These are phyloP conservation scores for Entelurus aequoreus DNA, from an alignment of 2,113 vertebrate species.

Conservation along the genomic window DNA sequence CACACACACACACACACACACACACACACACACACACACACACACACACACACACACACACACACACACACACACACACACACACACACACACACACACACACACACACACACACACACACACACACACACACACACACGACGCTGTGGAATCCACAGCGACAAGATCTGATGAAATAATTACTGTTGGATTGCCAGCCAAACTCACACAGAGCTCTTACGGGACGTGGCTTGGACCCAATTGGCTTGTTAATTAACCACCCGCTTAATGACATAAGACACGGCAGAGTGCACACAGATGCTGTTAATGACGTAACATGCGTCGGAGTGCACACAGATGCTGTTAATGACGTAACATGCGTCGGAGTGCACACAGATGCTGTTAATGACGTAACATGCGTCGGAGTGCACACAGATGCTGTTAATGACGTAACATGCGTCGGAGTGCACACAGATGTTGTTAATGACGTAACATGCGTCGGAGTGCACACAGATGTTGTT, in stretches of 20 bases:
- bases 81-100: background rate
- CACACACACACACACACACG: conserved; percentile 18
- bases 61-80: background rate
- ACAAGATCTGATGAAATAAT: conserved; percentile 53
- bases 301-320: background rate
- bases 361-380: too few relatives aligned
- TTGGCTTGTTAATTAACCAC: conserved; percentile 34
- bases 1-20: background rate
- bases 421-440: too few relatives aligned
- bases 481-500: too few relatives aligned
- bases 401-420: too few relatives aligned
- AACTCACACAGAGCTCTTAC: conserved; percentile 19
- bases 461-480: too few relatives aligned
- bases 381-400: too few relatives aligned
- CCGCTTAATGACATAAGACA: conserved; percentile 26
- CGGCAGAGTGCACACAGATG: conserved; percentile 21
- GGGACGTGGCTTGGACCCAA: conserved; percentile 26
- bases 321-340: too few relatives aligned
- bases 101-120: conserved; percentile 10
- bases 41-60: background rate
- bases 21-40: background rate
- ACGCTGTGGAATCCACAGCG: conserved; percentile 26
- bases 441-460: too few relatives aligned
- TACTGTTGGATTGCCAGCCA: conserved; percentile 24
- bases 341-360: too few relatives aligned